These are phyloP conservation scores for Mimumesa dahlbomi DNA, from an alignment of 2,888 invertebrate genomes.

Conservation along the genomic window DNA sequence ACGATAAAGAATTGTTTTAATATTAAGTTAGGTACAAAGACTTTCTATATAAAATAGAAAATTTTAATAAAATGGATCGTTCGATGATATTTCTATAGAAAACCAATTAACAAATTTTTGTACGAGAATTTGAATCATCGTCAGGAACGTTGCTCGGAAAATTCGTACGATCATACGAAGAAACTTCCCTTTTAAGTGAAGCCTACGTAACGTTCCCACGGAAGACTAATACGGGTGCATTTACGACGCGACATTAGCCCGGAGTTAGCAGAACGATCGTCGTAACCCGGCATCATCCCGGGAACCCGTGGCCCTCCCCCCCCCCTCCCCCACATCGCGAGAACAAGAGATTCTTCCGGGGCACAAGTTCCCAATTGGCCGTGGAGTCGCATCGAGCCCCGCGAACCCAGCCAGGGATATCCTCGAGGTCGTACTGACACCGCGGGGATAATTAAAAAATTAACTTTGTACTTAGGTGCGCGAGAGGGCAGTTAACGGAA, in stretches of 20 bases:
- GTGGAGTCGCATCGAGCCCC: conserved; percentile 33
- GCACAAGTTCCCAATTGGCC: conserved; percentile 57
- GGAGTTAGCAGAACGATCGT: conserved; percentile 55
- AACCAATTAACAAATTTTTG: no score
- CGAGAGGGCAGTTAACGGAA: conserved; percentile 75
- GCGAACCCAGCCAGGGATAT: conserved; percentile 14
- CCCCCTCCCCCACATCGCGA: conserved; percentile 7
- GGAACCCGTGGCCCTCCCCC: background rate
- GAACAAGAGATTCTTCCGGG: conserved; percentile 48
- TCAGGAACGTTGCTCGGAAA: background rate
- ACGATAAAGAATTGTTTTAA: no score
- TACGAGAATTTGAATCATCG: no score
- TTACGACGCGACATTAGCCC: conserved; percentile 52
- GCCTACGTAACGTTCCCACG: conserved; percentile 33
- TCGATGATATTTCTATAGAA: no score
- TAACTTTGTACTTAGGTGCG: conserved; percentile 77
- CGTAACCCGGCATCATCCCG: conserved; percentile 25
- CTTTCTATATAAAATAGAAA: no score
- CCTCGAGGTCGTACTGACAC: conserved; percentile 50
- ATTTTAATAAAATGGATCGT: no score
- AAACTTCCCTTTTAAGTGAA: conserved; percentile 56
- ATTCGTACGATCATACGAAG: background rate
- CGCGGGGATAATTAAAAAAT: conserved; percentile 75
- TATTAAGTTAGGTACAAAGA: no score
- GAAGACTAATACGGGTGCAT: conserved; percentile 48